phyloP scores from a whole-genome alignment of 35 echinoderm and acorn worm genomes.

The Chiridota heheva region DNA sequence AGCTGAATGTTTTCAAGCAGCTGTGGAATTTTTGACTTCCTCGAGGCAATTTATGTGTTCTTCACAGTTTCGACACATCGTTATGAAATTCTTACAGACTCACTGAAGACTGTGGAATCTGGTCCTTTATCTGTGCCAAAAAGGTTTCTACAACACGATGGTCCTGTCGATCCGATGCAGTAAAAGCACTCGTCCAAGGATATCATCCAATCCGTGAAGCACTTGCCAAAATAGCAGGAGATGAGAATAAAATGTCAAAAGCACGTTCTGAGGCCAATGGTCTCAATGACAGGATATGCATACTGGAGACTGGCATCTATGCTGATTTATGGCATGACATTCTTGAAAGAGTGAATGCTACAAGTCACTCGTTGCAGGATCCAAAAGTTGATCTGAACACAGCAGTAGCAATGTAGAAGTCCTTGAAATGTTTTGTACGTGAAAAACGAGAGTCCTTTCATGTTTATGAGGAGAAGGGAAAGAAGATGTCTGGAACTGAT shows the following conservation, averaged over 20 bases:
- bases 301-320: conserved; percentile 5
- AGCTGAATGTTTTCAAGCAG: background rate
- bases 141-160: background rate
- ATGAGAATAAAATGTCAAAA: background rate
- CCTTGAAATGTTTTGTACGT: background rate
- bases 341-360: background rate
- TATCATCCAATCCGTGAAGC: background rate
- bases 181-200: background rate
- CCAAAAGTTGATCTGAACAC: background rate
- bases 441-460: background rate
- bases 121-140: too few species aligned
- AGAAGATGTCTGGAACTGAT: conserved; percentile 11
- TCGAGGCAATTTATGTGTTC: background rate
- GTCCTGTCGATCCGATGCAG: background rate
- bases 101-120: background rate
- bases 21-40: background rate
- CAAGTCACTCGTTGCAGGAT: background rate
- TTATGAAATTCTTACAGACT: background rate
- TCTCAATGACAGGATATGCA: background rate
- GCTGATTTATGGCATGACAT: background rate
- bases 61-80: conserved; percentile 2
- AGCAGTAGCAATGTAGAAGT: conserved; percentile 7
- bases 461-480: background rate
- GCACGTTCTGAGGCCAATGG: background rate
- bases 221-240: background rate